phyloP scores from a whole-genome alignment of 2,797 vertebrate species.

The Darevskia nairensis region DNA sequence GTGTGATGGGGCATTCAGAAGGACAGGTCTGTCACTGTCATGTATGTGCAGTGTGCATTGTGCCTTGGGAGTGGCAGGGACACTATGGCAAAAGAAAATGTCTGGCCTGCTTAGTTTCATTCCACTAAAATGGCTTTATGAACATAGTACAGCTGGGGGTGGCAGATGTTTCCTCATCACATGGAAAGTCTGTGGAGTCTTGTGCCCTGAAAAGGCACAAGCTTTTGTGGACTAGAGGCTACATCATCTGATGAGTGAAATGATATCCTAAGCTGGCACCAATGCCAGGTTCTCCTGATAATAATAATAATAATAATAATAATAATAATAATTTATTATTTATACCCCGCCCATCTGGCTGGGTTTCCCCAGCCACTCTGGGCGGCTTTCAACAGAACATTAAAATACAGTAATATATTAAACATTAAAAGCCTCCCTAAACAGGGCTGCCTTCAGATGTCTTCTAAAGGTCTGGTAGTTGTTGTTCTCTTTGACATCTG shows the following conservation, averaged over 20 bases:
- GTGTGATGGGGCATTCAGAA: neutral
- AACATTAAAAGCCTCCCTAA: no score
- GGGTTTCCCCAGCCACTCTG: no score
- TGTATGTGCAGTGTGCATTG: neutral
- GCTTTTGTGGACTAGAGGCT: neutral
- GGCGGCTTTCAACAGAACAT: no score
- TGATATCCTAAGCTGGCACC: neutral
- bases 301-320: no score
- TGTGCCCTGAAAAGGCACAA: neutral
- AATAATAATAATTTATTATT: no score
- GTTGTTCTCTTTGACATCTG: no score
- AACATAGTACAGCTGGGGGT: neutral
- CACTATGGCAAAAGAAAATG: neutral
- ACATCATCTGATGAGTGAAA: neutral
- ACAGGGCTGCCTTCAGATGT: no score
- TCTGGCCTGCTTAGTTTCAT: neutral
- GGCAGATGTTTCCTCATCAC: neutral
- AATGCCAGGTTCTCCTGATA: neutral
- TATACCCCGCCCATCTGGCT: no score
- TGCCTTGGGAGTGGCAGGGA: no score
- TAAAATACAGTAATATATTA: no score
- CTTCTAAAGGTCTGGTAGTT: no score
- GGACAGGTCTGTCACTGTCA: neutral
- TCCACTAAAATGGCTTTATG: neutral
- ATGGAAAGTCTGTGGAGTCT: neutral